Evolutionary conservation across 1,140 invertebrate species (phyloP).

Genomic region (Phthorimaea operculella): DNA sequence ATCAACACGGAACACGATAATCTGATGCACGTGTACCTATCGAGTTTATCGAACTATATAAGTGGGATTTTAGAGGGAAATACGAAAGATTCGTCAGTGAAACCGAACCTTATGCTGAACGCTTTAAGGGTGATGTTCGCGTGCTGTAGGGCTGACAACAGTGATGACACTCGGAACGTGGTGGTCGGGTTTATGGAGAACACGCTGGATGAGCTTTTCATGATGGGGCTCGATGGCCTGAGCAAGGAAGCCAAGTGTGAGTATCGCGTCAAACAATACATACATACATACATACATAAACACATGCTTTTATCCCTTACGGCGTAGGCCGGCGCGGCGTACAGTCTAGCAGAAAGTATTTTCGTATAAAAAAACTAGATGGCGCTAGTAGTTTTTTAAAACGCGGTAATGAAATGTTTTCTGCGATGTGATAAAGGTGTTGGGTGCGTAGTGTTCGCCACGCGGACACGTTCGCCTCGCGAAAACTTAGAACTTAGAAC

Average conservation of each 20-base stretch:
- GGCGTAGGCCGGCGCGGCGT: too few relatives aligned
- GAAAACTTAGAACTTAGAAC: too few relatives aligned
- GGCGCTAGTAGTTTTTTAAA: too few relatives aligned
- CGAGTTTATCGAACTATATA: constrained; percentile 37
- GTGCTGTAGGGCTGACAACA: constrained; percentile 41
- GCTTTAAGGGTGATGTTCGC: constrained; percentile 34
- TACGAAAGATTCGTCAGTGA: constrained; percentile 7
- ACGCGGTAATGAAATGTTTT: too few relatives aligned
- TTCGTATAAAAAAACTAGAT: too few relatives aligned
- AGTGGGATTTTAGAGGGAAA: constrained; percentile 2
- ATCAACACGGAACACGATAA: constrained; percentile 45
- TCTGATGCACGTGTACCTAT: constrained; percentile 51
- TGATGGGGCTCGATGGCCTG: constrained; percentile 21
- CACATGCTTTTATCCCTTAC: too few relatives aligned
- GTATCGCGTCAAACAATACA: constrained; percentile 18
- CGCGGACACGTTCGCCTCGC: too few relatives aligned
- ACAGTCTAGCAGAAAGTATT: too few relatives aligned
- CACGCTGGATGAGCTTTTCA: constrained; percentile 27
- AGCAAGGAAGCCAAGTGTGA: constrained; percentile 37
- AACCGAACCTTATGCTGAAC: constrained; percentile 17
- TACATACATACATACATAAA: too few relatives aligned
- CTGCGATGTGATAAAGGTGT: too few relatives aligned
- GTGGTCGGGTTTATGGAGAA: constrained; percentile 42
- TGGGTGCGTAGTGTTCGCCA: too few relatives aligned
- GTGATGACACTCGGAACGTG: constrained; percentile 28